Percentiles rank a stretch among this genome's conserved stretches.
Conservation (phyloP, 2,113 vertebrate species). For the Lepus timidus region DNA sequence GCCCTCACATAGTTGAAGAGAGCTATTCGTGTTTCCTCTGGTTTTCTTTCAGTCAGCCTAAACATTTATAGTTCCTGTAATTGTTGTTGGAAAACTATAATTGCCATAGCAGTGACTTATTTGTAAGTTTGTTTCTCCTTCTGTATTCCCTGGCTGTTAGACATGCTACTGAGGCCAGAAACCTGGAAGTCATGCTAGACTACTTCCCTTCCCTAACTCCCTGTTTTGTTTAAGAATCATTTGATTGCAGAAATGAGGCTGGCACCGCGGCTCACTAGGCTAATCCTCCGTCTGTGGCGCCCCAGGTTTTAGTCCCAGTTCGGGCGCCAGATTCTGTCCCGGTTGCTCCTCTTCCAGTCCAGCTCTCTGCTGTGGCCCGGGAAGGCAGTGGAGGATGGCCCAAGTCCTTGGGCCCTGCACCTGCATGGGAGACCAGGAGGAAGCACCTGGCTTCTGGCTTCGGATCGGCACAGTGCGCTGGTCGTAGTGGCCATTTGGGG, state of each 20-base stretch:
- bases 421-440: no score
- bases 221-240: conserved; percentile 30
- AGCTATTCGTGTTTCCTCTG: conserved; percentile 7
- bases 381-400: no score
- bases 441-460: no score
- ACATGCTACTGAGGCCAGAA: background rate
- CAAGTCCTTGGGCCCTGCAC: no score
- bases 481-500: no score
- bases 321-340: no score
- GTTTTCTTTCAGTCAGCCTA: background rate
- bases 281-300: no score
- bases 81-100: conserved; percentile 36
- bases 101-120: background rate
- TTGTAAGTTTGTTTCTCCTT: conserved; percentile 4
- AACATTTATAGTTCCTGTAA: background rate
- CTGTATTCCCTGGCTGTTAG: conserved; percentile 9
- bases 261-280: no score
- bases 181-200: conserved; percentile 23
- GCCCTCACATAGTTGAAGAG: conserved; percentile 2
- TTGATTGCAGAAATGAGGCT: background rate
- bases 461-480: no score
- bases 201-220: background rate
- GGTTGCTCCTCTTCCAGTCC: no score
- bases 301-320: no score
- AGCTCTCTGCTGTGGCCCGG: no score